These are phyloP conservation scores for Heliangelus exortis DNA, from an alignment of 2,797 vertebrate species.

Conservation along the genomic window DNA sequence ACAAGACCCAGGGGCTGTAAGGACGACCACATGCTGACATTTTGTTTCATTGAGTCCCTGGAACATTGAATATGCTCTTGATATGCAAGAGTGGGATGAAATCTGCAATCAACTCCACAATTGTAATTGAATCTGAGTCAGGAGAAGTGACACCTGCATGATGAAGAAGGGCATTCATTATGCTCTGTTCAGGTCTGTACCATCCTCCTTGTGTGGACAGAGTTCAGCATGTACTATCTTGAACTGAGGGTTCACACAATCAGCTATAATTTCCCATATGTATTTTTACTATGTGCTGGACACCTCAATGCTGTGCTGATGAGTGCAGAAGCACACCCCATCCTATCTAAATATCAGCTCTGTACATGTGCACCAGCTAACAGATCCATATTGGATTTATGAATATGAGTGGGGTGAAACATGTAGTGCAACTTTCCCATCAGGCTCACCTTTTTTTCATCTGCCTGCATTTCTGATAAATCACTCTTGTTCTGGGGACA, in stretches of 20 bases:
- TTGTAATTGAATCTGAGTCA: conserved; percentile 57
- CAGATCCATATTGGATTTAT: neutral
- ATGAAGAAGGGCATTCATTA: conserved; percentile 46
- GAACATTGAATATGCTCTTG: conserved; percentile 42
- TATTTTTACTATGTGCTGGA: neutral
- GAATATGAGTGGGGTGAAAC: neutral
- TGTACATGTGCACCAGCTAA: neutral
- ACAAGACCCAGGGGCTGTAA: conserved; percentile 5
- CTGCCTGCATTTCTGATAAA: neutral
- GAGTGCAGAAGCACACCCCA: neutral
- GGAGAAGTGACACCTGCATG: conserved; percentile 57
- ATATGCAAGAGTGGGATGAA: conserved; percentile 58
- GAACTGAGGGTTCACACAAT: neutral
- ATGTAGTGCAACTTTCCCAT: accelerated
- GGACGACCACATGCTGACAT: conserved; percentile 11
- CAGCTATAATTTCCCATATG: neutral
- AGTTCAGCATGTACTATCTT: neutral
- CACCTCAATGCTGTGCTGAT: neutral
- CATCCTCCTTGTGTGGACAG: neutral
- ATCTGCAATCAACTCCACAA: conserved; percentile 51
- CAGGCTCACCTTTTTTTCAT: neutral
- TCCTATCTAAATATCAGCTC: neutral
- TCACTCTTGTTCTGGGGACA: neutral
- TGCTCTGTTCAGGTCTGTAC: conserved; percentile 44
- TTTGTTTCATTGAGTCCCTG: conserved; percentile 24